Percentiles rank a stretch among this genome's conserved stretches.
These are phyloP conservation scores for Drosophila peninsularis DNA, from an alignment of 2,888 invertebrate genomes.

Conservation along the genomic window DNA sequence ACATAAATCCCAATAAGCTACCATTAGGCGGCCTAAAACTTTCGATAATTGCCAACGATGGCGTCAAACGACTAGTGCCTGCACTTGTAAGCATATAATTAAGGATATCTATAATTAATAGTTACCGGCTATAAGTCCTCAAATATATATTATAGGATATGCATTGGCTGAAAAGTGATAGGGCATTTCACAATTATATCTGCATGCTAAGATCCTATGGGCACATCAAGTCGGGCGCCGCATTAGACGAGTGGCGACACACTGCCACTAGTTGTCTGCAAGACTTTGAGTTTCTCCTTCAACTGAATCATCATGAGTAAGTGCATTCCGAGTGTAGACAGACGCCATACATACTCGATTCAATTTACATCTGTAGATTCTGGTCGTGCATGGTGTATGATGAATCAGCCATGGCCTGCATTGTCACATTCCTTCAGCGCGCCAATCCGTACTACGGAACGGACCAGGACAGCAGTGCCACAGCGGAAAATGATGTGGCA, in stretches of 20 bases:
- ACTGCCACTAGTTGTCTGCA: constrained; percentile 87
- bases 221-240: constrained; percentile 86
- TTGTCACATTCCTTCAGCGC: constrained; percentile 90
- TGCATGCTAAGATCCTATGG: constrained; percentile 83
- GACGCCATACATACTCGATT: background rate
- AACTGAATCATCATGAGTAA: constrained; percentile 87
- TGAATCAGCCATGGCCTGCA: constrained; percentile 87
- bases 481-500: constrained; percentile 48
- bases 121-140: background rate
- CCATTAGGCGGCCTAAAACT: constrained; percentile 55
- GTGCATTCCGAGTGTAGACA: background rate
- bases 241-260: constrained; percentile 89
- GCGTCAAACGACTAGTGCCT: constrained; percentile 86
- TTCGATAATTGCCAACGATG: constrained; percentile 83
- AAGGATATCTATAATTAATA: background rate
- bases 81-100: constrained; percentile 87
- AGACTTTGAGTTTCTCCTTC: constrained; percentile 89
- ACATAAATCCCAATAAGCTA: constrained; percentile 54
- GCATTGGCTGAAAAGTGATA: constrained; percentile 68
- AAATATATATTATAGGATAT: constrained; percentile 59
- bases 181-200: constrained; percentile 66
- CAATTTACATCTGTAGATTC: constrained; percentile 85
- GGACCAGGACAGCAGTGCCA: constrained; percentile 74
- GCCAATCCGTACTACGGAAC: constrained; percentile 89
- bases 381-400: constrained; percentile 90